Base-by-base conservation (phyloP, 2,797 vertebrate genomes). In the Numenius phaeopus region DNA sequence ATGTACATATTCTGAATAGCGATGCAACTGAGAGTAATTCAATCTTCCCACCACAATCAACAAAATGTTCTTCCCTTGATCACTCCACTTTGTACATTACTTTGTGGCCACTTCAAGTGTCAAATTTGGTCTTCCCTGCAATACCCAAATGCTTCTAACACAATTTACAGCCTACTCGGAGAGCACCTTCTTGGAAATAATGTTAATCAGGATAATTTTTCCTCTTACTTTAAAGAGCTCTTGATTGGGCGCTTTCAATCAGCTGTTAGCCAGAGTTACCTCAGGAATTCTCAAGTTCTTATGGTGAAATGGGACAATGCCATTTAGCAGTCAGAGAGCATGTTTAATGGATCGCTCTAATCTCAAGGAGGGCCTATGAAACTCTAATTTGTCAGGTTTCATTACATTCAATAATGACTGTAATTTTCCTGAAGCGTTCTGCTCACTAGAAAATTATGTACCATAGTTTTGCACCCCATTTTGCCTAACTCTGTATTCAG, bases 301-400 rank as follows among this genome's bases (percentile, higher is more conserved):
- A 23, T 16, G 57, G 83, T 61, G 71, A 88, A 96, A 95, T 67
- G 67, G 89, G 91, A 97, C 90, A 90, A 92, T 9, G 21, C 83
- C 94, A 97, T 81, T 92, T 95, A 96, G 90, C 71, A 97, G 83
- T 94, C 75, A 95, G 86, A 85, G 66, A 71, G 94, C 87, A 96
- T 80, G 67, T 90, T 97, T 96, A 96, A 96, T 96, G 91, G 96
- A 96, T 96, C 91, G 91, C 17, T 9, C 73, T 92, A 93, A 96
- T 95, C 95, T 93, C 94, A 93, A 93, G 81, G 79, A 96, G 96
- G 92, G 91, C 86, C 95, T 92, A 92, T 96, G 95, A 95, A 94
- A 97, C 88, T 92, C 91, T 83, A 96, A 97, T 90, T 96, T 96
- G 95, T 93, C 94, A 97, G 89, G 94, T 97, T 97, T 97, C 97